Conservation (phyloP, 2,113 vertebrate species). For the Pholis gunnellus region DNA sequence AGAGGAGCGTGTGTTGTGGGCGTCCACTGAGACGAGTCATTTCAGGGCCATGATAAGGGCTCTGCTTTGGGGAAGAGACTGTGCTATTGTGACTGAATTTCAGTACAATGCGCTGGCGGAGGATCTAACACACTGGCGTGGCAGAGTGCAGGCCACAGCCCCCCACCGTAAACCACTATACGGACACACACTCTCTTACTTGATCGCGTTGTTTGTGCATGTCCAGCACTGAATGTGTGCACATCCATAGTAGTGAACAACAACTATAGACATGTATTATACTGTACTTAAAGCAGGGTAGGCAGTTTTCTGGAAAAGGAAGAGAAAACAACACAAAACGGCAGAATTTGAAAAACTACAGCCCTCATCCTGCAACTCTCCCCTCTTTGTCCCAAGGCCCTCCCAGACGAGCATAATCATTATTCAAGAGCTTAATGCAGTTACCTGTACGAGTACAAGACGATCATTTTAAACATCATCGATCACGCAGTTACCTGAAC, state of each 20-base stretch:
- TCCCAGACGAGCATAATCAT: neutral
- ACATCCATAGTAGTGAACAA: neutral
- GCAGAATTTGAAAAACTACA: no score
- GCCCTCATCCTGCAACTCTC: no score
- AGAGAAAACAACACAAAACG: no score
- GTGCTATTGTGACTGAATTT: conserved; percentile 76
- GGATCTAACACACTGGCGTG: conserved; percentile 63
- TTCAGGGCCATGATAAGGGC: conserved; percentile 81
- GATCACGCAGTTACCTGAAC: neutral
- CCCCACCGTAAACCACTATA: conserved; percentile 1
- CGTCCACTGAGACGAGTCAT: conserved; percentile 81
- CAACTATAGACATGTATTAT: neutral
- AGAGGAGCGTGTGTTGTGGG: conserved; percentile 72
- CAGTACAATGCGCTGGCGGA: conserved; percentile 71
- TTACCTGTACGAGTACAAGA: neutral
- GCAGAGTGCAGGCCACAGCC: conserved; percentile 38
- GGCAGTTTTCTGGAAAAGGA: no score
- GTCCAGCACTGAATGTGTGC: conserved; percentile 8
- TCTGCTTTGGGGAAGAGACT: conserved; percentile 70
- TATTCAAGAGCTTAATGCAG: neutral
- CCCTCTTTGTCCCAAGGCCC: no score
- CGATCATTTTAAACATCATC: no score
- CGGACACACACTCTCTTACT: conserved; percentile 12
- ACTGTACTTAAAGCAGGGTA: neutral
- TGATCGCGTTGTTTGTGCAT: conserved; percentile 35